Conservation (phyloP, 2,888 invertebrate species). For the Andrena flavipes region DNA sequence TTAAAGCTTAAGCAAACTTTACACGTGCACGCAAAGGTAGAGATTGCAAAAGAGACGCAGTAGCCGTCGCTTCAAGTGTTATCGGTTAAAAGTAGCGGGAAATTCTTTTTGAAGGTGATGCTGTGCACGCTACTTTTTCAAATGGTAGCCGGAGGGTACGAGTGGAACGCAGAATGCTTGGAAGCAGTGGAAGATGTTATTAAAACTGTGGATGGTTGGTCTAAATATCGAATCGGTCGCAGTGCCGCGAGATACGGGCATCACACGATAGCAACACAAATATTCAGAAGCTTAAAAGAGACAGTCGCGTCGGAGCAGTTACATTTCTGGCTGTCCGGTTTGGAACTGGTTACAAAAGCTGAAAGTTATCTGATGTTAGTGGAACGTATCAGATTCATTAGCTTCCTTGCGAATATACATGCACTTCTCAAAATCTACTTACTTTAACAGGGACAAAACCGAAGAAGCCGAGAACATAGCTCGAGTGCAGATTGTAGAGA, state of each 20-base stretch:
- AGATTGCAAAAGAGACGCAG: not conserved
- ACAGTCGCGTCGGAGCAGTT: conserved; percentile 94
- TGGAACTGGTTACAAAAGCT: conserved; percentile 91
- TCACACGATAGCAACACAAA: conserved; percentile 89
- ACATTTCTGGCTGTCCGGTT: conserved; percentile 94
- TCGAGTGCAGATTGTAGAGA: conserved; percentile 78
- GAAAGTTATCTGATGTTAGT: conserved; percentile 88
- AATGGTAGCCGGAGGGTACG: conserved; percentile 90
- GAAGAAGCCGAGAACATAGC: conserved; percentile 69
- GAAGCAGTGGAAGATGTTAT: conserved; percentile 87
- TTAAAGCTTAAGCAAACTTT: conserved; percentile 84
- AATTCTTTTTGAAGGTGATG: conserved; percentile 86
- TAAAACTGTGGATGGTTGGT: conserved; percentile 90
- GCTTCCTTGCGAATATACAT: not conserved
- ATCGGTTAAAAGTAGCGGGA: conserved; percentile 8
- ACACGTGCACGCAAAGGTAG: conserved; percentile 83
- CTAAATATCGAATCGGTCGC: conserved; percentile 94
- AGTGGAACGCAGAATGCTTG: conserved; percentile 88
- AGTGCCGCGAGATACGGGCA: conserved; percentile 95
- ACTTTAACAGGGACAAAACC: conserved; percentile 66
- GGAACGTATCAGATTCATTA: not conserved
- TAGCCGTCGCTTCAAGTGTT: not conserved
- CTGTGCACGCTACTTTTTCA: conserved; percentile 94
- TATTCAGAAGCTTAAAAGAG: conserved; percentile 88
- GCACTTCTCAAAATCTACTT: not conserved